These are phyloP conservation scores for Tolmerus cingulatus DNA, from an alignment of 2,888 invertebrate genomes.

Conservation along the genomic window DNA sequence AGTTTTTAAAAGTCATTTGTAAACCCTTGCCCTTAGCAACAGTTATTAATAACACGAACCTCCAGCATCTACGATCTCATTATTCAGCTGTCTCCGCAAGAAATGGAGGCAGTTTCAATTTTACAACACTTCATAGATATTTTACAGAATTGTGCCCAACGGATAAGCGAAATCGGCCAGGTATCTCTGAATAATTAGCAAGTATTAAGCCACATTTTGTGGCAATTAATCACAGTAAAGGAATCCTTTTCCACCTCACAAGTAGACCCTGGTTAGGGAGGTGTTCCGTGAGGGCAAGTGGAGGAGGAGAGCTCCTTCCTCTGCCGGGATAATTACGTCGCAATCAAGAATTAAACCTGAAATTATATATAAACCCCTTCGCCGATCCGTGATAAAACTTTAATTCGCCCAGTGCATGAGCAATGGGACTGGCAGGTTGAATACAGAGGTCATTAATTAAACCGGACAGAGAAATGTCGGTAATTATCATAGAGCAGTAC, in stretches of 20 bases:
- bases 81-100: neutral
- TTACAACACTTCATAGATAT: neutral
- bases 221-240: neutral
- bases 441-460: conserved; percentile 14
- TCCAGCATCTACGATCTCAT: neutral
- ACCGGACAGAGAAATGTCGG: conserved; percentile 25
- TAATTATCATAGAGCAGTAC: conserved; percentile 20
- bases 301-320: neutral
- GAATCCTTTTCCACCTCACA: neutral
- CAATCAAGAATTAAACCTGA: conserved; percentile 20
- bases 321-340: neutral
- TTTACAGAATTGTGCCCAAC: neutral
- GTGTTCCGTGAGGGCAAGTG: neutral
- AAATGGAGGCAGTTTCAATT: neutral
- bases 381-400: neutral
- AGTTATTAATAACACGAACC: neutral
- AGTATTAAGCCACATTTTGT: neutral
- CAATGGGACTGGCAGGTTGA: neutral
- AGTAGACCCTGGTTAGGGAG: neutral
- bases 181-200: neutral
- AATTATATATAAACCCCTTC: conserved; percentile 5
- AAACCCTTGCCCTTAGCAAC: neutral
- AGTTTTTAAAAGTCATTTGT: neutral
- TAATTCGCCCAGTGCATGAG: neutral
- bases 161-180: neutral